Percentiles rank a stretch among this genome's conserved stretches.
Evolutionary conservation across 2,888 invertebrate genomes (phyloP).

Genomic region (Notodromas monacha): DNA sequence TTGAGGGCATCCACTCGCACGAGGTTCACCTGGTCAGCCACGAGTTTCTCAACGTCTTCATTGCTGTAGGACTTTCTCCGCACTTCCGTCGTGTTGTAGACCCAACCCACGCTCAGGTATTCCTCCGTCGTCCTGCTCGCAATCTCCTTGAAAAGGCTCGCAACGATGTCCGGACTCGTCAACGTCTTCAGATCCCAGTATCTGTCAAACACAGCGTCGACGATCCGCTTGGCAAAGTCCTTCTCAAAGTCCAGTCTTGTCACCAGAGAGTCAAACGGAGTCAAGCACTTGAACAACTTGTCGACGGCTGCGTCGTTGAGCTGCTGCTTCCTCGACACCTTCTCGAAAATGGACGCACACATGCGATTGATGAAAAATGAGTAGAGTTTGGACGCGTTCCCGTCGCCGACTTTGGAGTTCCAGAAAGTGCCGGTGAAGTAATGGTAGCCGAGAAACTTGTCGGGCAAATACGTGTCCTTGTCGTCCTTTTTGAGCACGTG

Average conservation of each 20-base stretch:
- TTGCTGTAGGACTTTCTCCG: not conserved
- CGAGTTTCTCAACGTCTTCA: not conserved
- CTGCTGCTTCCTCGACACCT: slow-evolving; percentile 4
- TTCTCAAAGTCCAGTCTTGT: not conserved
- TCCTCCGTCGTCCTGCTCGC: slow-evolving; percentile 4
- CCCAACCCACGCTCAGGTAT: not conserved
- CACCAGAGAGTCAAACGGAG: not conserved
- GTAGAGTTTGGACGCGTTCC: not conserved
- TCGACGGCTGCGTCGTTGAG: not conserved
- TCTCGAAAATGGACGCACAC: slow-evolving; percentile 4
- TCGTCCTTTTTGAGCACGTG: slow-evolving; percentile 2
- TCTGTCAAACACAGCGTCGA: not conserved
- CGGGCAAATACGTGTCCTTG: slow-evolving; percentile 1
- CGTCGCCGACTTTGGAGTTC: not conserved
- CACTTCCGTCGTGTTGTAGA: not conserved
- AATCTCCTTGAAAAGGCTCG: not conserved
- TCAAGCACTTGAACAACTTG: not conserved
- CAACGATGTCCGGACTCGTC: slow-evolving; percentile 1
- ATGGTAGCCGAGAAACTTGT: slow-evolving; percentile 1
- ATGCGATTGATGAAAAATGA: slow-evolving; percentile 1
- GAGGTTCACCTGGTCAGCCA: not conserved
- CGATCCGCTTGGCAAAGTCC: not conserved
- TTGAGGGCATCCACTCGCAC: not conserved
- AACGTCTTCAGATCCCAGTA: not conserved
- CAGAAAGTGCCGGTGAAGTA: slow-evolving; percentile 1